Conservation (phyloP, 2,888 invertebrate species). For the Dilophus febrilis region DNA sequence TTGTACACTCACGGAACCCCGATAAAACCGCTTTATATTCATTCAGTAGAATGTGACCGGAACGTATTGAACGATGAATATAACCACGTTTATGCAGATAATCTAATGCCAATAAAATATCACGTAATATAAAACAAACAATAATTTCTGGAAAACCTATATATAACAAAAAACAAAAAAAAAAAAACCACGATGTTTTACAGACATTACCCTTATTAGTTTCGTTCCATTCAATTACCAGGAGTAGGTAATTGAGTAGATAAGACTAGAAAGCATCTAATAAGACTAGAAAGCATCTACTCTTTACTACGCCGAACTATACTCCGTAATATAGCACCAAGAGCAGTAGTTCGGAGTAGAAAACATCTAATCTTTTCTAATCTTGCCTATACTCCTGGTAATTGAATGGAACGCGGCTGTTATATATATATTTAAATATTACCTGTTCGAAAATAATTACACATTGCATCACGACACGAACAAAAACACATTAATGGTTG, state of each 20-base stretch:
- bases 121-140: constrained; percentile 59
- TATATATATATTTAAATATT: no score
- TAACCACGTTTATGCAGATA: constrained; percentile 73
- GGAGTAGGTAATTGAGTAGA: no score
- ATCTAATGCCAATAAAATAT: constrained; percentile 60
- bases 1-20: constrained; percentile 64
- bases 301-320: background rate
- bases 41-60: constrained; percentile 68
- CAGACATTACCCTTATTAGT: no score
- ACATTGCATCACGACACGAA: constrained; percentile 63
- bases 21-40: constrained; percentile 50
- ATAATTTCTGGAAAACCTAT: constrained; percentile 68
- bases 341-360: no score
- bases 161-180: constrained; percentile 8
- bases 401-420: no score
- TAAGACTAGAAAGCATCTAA: background rate
- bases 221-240: no score
- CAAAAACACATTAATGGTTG: constrained; percentile 73
- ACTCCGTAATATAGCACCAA: background rate
- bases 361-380: no score
- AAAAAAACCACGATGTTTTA: constrained; percentile 1
- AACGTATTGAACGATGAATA: constrained; percentile 72
- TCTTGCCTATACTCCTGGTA: no score
- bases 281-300: no score
- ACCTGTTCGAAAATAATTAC: constrained; percentile 46